Evolutionary conservation across 2,113 vertebrate species (phyloP), one percentile per base, ranked within the genome.

Genomic region (Dinomys branickii): DNA sequence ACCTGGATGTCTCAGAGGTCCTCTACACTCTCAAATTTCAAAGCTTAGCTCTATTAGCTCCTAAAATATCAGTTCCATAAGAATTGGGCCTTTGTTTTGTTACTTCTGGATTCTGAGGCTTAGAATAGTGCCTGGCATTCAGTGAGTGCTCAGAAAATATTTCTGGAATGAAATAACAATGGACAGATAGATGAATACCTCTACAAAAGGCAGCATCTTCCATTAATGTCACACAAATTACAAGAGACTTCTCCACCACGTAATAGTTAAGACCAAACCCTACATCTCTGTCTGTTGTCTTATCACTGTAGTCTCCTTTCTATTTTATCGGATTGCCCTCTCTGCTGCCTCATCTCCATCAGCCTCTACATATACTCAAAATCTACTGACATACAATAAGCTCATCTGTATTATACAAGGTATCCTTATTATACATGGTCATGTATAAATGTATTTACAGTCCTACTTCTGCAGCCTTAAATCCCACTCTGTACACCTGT

Each of bases 111-210:
- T 94, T 13, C n/a, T 47, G 59, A 22, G 35, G n/a, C 83, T 47
- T 85, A 80, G 83, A 82, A 78, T 13, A 87, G 28, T 84, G 56
- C 35, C 61, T 82, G 63, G 50, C 12, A 81, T 44, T 73, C 33
- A 58, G 14, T 44, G 3, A 16, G 44, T 63, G 47, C 41, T 65
- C 69, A 84, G 13, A 84, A 93, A 93, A 96, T 54, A 71, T 19
- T 28, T 54, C 61, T 28, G 63, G 50, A 88, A 77, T 81, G 63
- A 95, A 85, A 33, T 82, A 82, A 87, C 91, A 81, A 84, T 81
- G 38, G 30, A 88, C 56, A 35, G 91, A 96, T 87, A 35, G 75
- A 88, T 61, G 80, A 77, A 95, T 47, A 50, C 14, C 9, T 67
- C 69, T 59, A 65, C 69, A 71, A 19, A 24, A 90, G 56, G 33